These are phyloP conservation scores for Drosophila sucinea DNA, from an alignment of 1,140 invertebrate species.

Conservation along the genomic window DNA sequence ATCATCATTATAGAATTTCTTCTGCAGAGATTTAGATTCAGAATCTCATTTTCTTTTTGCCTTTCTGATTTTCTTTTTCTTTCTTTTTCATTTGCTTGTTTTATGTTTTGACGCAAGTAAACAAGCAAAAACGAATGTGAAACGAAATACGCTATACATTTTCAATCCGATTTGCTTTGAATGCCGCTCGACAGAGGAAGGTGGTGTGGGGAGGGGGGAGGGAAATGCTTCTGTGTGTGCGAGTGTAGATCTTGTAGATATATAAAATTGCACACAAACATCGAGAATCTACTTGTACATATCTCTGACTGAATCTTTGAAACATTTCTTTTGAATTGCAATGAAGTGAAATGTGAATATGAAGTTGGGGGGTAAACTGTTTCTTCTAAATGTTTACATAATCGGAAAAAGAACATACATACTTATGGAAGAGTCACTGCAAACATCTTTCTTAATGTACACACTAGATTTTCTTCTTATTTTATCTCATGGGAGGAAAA, in stretches of 20 bases:
- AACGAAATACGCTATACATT: slow-evolving; percentile 56
- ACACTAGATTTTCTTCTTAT: neutral
- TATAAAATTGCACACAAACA: slow-evolving; percentile 4
- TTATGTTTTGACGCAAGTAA: slow-evolving; percentile 62
- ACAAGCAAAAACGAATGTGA: slow-evolving; percentile 46
- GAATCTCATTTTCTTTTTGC: slow-evolving; percentile 28
- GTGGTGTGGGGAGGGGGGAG: neutral
- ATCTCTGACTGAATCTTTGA: neutral
- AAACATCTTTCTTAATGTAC: neutral
- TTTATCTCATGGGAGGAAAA: neutral
- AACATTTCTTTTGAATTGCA: slow-evolving; percentile 10
- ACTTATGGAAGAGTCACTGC: neutral
- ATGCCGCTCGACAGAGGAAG: no score
- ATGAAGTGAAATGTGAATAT: slow-evolving; percentile 5
- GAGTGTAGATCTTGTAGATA: neutral
- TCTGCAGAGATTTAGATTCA: neutral
- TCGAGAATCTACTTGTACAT: neutral
- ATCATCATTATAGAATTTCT: slow-evolving; percentile 20
- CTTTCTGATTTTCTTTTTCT: slow-evolving; percentile 40
- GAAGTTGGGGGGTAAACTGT: neutral
- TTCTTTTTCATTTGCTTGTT: slow-evolving; percentile 40
- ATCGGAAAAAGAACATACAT: neutral
- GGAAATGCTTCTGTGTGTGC: neutral
- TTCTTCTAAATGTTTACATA: slow-evolving; percentile 3
- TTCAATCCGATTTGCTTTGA: slow-evolving; percentile 28